Evolutionary conservation across 92 coral and sea anemone species (phyloP), one percentile per base, ranked within the genome.

Genomic region (Galaxea fascicularis): DNA sequence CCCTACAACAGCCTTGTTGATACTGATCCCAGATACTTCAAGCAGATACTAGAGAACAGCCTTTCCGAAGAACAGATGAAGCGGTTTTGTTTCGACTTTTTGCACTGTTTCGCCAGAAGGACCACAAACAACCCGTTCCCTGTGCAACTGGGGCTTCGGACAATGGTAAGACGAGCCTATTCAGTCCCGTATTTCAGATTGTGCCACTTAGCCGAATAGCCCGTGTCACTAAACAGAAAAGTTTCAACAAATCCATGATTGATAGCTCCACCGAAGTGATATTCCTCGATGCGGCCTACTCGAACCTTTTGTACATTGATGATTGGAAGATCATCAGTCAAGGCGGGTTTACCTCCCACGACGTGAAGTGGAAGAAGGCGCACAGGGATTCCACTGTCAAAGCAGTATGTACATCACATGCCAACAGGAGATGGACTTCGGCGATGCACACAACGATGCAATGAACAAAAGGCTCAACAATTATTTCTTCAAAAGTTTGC

Each of bases 281-380:
- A 58, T 90, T 86, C 70, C 74, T 90, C 17, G 91, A 86, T 65
- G 88, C 81, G 25, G 88, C 88, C 27, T 70, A 26, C 16, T 39
- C 57, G 10, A 46, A 54, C 35, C 73, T 88, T 7, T 80, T 86
- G 0, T 85, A 90, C 39, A n/a, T 68, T 3, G 90, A 80, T 39
- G 93, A 90, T 78, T 86, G 91, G 88, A 90, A 90, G 58, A 54
- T n/a, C n/a, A n/a, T n/a, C n/a, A n/a, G n/a, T n/a, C n/a, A n/a
- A n/a, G n/a, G n/a, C n/a, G n/a, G n/a, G n/a, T n/a, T n/a, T 77
- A 6, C 65, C 76, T 80, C 85, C 11, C 93, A 82, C 75, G 82
- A 82, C 68, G 53, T 56, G 24, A 90, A 90, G 29, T 90, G 86
- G 79, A 87, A 82, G 25, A 67, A 66, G 21, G 86, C 86, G 1